These are phyloP conservation scores for Capromys pilorides DNA, from an alignment of 2,797 vertebrate species.

Conservation along the genomic window DNA sequence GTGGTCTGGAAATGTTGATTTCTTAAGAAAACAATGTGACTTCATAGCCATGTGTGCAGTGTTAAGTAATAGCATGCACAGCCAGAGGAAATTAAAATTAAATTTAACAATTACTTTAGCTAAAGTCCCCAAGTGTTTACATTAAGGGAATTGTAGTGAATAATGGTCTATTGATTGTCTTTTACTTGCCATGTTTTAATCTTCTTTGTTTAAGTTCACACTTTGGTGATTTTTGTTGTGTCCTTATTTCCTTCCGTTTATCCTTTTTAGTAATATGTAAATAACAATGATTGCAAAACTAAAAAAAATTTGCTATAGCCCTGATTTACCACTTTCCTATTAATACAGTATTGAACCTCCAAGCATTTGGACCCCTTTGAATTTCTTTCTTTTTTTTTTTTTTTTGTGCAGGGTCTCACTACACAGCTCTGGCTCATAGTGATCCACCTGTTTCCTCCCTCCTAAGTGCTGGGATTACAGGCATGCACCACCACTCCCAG, in stretches of 20 bases:
- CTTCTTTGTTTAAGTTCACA: background rate
- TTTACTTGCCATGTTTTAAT: background rate
- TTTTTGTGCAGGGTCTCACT: no score
- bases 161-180: background rate
- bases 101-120: background rate
- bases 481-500: no score
- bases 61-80: background rate
- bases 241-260: background rate
- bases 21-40: background rate
- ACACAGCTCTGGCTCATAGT: no score
- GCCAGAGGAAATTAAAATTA: conserved; percentile 2
- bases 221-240: background rate
- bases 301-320: no score
- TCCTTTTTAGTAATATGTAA: background rate
- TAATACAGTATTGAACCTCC: no score
- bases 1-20: background rate
- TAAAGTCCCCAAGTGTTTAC: background rate
- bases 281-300: background rate
- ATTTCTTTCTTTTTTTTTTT: no score
- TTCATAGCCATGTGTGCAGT: background rate
- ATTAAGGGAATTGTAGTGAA: background rate
- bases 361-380: no score
- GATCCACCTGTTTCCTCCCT: no score
- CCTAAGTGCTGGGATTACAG: no score
- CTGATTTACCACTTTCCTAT: no score